phyloP scores from a whole-genome alignment of 2,888 invertebrate species.

The Phania funesta region DNA sequence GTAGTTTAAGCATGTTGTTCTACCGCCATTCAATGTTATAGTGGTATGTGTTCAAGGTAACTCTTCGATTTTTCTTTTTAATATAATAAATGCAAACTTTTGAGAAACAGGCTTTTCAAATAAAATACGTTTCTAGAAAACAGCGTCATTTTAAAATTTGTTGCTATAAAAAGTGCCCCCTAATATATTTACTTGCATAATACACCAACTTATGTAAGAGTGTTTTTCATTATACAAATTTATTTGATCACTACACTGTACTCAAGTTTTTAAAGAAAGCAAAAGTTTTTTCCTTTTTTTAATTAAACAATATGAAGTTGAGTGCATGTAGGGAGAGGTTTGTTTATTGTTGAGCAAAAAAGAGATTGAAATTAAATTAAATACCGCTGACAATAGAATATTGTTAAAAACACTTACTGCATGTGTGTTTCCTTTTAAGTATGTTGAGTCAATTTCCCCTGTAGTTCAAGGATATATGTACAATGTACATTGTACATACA shows the following conservation, averaged over 20 bases:
- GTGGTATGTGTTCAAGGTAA: no score
- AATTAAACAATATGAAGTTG: not conserved
- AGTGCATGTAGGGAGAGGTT: not conserved
- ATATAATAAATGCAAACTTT: no score
- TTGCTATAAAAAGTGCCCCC: no score
- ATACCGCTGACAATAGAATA: constrained; percentile 33
- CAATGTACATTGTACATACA: no score
- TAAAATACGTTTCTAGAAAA: no score
- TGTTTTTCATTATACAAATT: constrained; percentile 2
- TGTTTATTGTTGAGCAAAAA: not conserved
- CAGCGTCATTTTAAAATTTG: no score
- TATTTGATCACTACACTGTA: not conserved
- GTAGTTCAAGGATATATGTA: not conserved
- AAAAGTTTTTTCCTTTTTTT: not conserved
- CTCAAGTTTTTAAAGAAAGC: not conserved
- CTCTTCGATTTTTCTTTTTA: no score
- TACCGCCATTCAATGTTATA: no score
- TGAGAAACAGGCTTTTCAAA: no score
- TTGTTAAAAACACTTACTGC: not conserved
- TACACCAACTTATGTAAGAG: constrained; percentile 5
- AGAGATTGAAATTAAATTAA: constrained; percentile 47
- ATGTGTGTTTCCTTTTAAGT: not conserved
- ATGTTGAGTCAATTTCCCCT: not conserved
- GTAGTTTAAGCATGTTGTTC: no score
- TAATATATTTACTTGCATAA: constrained; percentile 17